Percentiles rank a stretch among this genome's conserved stretches.
Conservation (phyloP, 2,113 vertebrate genomes). For the Corythornis cristatus region DNA sequence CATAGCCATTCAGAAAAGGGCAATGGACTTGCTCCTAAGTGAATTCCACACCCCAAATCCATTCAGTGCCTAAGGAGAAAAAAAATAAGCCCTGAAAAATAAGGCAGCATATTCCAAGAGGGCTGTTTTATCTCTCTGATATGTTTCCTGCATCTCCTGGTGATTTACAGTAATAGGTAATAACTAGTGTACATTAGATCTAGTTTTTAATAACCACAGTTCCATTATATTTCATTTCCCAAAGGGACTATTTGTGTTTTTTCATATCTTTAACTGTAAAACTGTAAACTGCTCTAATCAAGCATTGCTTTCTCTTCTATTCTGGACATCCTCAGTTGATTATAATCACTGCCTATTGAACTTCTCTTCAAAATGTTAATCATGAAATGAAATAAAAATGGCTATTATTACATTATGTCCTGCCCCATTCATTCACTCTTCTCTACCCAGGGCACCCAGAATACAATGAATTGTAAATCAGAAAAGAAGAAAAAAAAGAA, state of each 20-base stretch:
- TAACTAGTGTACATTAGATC: conserved; percentile 54
- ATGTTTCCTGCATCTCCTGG: conserved; percentile 39
- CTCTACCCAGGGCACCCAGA: not conserved
- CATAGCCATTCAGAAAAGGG: conserved; percentile 6
- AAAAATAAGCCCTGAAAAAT: conserved; percentile 29
- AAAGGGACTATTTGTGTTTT: conserved; percentile 60
- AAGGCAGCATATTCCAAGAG: conserved; percentile 16
- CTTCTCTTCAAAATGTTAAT: conserved; percentile 52
- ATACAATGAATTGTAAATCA: not conserved
- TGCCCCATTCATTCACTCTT: not conserved
- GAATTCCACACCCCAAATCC: conserved; percentile 39
- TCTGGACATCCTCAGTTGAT: conserved; percentile 58
- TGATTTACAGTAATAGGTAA: conserved; percentile 63
- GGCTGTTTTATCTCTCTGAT: conserved; percentile 48
- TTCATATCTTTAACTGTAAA: conserved; percentile 66
- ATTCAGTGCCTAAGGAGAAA: conserved; percentile 26
- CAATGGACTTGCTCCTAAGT: conserved; percentile 2
- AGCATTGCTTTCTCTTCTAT: conserved; percentile 20
- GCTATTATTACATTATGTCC: not conserved
- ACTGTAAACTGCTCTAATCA: conserved; percentile 56
- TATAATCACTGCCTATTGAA: conserved; percentile 42
- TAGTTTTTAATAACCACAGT: conserved; percentile 65
- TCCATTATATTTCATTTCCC: conserved; percentile 68
- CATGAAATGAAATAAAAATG: conserved; percentile 47
- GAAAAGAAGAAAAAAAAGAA: too few relatives aligned